Evolutionary conservation across 2,113 vertebrate genomes (phyloP), one percentile per base, ranked within the genome.

Genomic region (Xiphorhynchus elegans): DNA sequence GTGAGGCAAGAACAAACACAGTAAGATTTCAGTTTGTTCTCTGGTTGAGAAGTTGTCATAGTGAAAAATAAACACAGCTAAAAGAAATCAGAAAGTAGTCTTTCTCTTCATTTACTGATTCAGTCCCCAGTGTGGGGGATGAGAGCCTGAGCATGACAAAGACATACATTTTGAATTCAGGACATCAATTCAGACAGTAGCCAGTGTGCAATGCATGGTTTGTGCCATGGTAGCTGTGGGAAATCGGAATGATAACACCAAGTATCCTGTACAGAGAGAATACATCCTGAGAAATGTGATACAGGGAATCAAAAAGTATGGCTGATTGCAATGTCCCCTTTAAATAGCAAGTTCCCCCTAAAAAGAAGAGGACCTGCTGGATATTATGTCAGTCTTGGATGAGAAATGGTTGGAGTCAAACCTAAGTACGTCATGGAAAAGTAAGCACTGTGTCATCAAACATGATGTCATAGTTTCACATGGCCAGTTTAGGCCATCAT

Each of bases 31-130:
- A 78, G 53, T 37, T 72, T 84, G 56, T 74, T 93, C 84, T 78
- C 78, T 89, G 73, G 56, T 84, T 84, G n/a, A 63, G 46, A 82
- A 75, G 74, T 97, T 95, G 76, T 74, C 73, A 67, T 75, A 81
- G 72, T 49, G 49, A 90, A 90, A 91, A 86, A 64, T 70, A 96
- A 96, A 94, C 72, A 76, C 29, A 66, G 42, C 28, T 56, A 20
- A 53, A 75, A 83, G 81, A 76, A 90, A 74, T 63, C 56, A 77
- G 63, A 83, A 96, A 56, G 42, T 7, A 74, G 12, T 49, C 35
- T 21, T 72, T 63, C n/a, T 77, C 39, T 67, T 59, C 17, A 10
- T 68, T 74, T 91, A 80, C 81, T 67, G 74, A 78, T 87, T 66
- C 49, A 53, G 37, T 89, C 49, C 37, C 53, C 40, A 60, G 46